Percentiles rank a stretch among this genome's conserved stretches.
Evolutionary conservation across 2,113 vertebrate genomes (phyloP).

Genomic region (Sander vitreus): DNA sequence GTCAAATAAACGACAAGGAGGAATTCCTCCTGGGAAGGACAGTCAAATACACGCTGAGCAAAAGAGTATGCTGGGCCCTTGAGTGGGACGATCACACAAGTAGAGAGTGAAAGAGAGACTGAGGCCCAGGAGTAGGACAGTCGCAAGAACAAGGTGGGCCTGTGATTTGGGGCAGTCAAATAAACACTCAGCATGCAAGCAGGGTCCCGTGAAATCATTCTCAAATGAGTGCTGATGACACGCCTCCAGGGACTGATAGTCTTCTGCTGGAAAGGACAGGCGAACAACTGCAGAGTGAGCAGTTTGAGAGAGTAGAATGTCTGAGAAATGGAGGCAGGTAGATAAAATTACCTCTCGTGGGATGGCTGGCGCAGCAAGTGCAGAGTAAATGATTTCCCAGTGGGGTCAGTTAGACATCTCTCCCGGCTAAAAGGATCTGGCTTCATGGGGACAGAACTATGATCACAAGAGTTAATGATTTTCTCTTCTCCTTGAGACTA

Average conservation of each 20-base stretch:
- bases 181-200: slow-evolving; percentile 28
- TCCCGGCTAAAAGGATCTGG: slow-evolving; percentile 56
- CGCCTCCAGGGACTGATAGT: slow-evolving; percentile 53
- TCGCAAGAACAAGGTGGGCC: slow-evolving; percentile 15
- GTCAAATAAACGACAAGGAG: slow-evolving; percentile 80
- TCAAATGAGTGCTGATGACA: slow-evolving; percentile 69
- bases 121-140: slow-evolving; percentile 10
- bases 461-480: slow-evolving; percentile 81
- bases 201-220: slow-evolving; percentile 53
- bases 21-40: slow-evolving; percentile 74
- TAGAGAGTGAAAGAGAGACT: slow-evolving; percentile 22
- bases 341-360: slow-evolving; percentile 77
- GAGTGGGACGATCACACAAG: slow-evolving; percentile 50
- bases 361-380: slow-evolving; percentile 63
- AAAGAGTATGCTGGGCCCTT: slow-evolving; percentile 34
- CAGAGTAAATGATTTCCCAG: slow-evolving; percentile 81
- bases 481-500: slow-evolving; percentile 69
- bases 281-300: slow-evolving; percentile 59
- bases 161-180: slow-evolving; percentile 48
- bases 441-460: slow-evolving; percentile 58
- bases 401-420: slow-evolving; percentile 75
- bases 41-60: slow-evolving; percentile 58
- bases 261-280: slow-evolving; percentile 65
- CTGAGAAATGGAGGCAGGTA: slow-evolving; percentile 66
- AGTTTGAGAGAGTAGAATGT: slow-evolving; percentile 55